phyloP scores from a whole-genome alignment of 1,140 invertebrate species.

The Sinella curviseta region DNA sequence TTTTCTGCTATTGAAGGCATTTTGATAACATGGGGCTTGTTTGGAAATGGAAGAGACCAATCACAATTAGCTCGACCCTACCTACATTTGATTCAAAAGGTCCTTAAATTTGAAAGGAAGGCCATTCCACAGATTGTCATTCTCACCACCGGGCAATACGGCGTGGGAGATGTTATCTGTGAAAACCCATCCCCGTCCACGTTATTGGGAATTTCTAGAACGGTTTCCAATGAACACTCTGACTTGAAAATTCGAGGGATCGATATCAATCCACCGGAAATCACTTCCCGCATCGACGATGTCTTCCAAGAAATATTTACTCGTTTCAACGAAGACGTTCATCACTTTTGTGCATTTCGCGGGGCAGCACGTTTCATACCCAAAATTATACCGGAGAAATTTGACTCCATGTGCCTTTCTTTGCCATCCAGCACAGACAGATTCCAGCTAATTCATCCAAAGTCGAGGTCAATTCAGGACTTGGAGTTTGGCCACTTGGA shows the following conservation, averaged over 20 bases:
- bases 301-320: neutral
- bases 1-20: neutral
- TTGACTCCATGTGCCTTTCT: neutral
- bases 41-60: neutral
- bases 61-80: neutral
- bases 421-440: neutral
- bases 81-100: neutral
- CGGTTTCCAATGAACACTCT: neutral
- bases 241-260: neutral
- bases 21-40: neutral
- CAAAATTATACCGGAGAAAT: neutral
- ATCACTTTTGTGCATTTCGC: neutral
- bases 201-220: neutral
- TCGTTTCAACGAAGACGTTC: neutral
- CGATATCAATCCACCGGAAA: neutral
- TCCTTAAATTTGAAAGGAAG: neutral
- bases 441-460: neutral
- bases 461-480: neutral
- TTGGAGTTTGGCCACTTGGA: neutral
- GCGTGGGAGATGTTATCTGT: neutral
- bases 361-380: neutral
- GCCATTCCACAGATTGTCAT: neutral
- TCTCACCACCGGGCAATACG: neutral
- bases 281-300: neutral
- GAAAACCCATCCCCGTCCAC: neutral